Percentiles rank a stretch among this genome's conserved stretches.
Conservation (phyloP, 2,113 vertebrate species). For the Coracopsis vasa region DNA sequence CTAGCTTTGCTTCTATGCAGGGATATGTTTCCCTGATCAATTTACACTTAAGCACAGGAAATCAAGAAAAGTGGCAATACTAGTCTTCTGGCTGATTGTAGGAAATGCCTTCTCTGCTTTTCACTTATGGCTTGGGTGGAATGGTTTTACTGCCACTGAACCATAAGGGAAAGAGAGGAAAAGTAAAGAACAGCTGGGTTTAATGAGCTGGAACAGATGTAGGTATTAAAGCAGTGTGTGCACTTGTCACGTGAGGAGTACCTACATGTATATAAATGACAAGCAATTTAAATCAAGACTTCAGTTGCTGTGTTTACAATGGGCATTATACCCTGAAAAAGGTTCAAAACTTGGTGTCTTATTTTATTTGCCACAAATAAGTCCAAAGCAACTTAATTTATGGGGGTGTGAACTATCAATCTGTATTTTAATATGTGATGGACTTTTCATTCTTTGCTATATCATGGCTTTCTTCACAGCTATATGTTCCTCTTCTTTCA, state of each 20-base stretch:
- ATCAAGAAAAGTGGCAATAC: background rate
- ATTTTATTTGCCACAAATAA: background rate
- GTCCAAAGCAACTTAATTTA: background rate
- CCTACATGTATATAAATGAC: background rate
- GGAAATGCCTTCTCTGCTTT: background rate
- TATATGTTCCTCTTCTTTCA: background rate
- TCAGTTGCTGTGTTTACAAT: background rate
- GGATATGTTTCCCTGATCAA: background rate
- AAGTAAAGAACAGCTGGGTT: conserved; percentile 40
- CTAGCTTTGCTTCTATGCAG: background rate
- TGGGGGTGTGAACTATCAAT: background rate
- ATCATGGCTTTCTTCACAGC: background rate
- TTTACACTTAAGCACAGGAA: background rate
- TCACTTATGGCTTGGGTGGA: background rate
- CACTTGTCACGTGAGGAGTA: background rate
- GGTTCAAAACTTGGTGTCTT: background rate
- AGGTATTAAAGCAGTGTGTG: background rate
- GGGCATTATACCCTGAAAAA: background rate
- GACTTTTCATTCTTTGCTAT: background rate
- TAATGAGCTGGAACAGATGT: conserved; percentile 41
- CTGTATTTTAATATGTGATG: background rate
- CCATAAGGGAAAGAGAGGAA: background rate
- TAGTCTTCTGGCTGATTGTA: background rate
- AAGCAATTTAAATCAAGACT: background rate
- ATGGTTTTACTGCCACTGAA: background rate